Base-by-base conservation (phyloP, 1,140 invertebrate genomes). In the Heliconius hermathena region DNA sequence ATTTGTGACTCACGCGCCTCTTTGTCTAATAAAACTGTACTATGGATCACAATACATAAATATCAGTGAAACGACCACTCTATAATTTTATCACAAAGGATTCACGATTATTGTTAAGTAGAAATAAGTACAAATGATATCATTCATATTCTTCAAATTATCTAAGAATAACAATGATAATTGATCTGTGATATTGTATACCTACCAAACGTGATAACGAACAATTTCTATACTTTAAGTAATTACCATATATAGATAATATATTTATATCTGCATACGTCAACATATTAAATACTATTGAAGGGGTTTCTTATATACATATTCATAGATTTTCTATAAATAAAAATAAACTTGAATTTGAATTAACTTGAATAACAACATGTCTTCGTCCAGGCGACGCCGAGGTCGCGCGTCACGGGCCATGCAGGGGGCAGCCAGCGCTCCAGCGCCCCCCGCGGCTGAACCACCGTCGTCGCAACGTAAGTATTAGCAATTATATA, bases 391-490 rank as follows among this genome's bases (percentile, higher is more conserved):
- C 73, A 83, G 81, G 81, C 81, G 81, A 26, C 81, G 79, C 54
- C 78, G 81, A 76, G 81, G 91, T 85, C 86, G 88, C 74, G 80
- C 86, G 85, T 88, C 87, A 87, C 90, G 90, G 90, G 92, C 87
- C 85, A 94, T 94, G 92, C 92, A 94, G 90, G 92, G 92, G 78
- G 92, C 92, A 46, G 90, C 92, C 49, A 87, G 72, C 82, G 90
- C 89, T 72, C 90, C 89, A 85, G 92, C 92, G 88, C 87, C 92
- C 46, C 88, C 92, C 82, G 92, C 92, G 88, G 92, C 91, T 70
- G 91, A 93, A 78, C 88, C 91, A 57, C 91, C 91, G 33, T 81
- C 88, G 60, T 79, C 88, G 20, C 88, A 92, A 90, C 91, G 92
- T 94, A 82, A 92, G 92, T 92, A 74, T 29, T 26, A 13, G 26